Evolutionary conservation across 2,113 vertebrate genomes (phyloP).

Genomic region (Mobula birostris): DNA sequence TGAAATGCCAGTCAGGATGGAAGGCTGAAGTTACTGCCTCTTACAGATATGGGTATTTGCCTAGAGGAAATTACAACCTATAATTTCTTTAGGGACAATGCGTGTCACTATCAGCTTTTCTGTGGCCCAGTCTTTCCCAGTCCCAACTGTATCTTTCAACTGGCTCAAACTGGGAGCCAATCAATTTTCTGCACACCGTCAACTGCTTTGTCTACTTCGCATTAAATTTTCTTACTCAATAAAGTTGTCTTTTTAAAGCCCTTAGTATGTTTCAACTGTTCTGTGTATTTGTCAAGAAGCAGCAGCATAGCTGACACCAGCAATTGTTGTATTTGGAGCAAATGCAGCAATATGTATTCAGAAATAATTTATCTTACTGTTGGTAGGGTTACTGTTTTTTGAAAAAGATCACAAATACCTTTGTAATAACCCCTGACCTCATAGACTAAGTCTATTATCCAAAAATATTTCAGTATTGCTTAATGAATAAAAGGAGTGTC

Average conservation of each 20-base stretch:
- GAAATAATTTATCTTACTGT: background rate
- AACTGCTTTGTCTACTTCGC: background rate
- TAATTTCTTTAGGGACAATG: background rate
- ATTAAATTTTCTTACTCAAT: background rate
- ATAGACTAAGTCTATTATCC: background rate
- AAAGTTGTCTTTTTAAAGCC: background rate
- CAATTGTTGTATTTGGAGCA: background rate
- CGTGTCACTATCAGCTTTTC: background rate
- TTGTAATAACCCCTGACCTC: background rate
- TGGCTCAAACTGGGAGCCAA: background rate
- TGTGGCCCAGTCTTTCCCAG: background rate
- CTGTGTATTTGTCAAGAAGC: background rate
- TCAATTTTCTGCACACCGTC: background rate
- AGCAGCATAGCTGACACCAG: background rate
- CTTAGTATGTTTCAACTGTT: background rate
- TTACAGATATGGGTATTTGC: background rate
- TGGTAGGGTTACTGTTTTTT: background rate
- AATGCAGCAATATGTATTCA: background rate
- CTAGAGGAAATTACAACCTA: background rate
- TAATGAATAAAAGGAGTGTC: background rate
- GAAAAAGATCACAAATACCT: background rate
- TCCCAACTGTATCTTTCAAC: background rate
- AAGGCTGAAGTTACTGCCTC: background rate
- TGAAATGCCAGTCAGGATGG: background rate
- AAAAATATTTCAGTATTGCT: background rate